Conservation (phyloP, 2,888 invertebrate genomes). For the Ceramica pisi region DNA sequence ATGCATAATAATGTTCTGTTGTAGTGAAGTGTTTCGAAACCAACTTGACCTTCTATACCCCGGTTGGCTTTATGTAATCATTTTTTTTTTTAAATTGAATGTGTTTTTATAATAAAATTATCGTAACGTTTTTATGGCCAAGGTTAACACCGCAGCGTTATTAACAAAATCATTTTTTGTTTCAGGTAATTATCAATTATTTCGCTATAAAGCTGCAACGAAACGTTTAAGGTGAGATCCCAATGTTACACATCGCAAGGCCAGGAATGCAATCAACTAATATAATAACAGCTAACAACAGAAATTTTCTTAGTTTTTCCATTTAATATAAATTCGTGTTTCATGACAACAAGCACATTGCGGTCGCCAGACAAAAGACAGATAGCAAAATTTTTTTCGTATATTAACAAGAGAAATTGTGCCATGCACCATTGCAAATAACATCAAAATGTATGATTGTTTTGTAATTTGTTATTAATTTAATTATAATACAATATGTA, state of each 20-base stretch:
- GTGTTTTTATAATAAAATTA: constrained; percentile 62
- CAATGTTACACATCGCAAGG: constrained; percentile 28
- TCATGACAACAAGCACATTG: constrained; percentile 26
- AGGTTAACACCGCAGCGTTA: constrained; percentile 61
- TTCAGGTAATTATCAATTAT: constrained; percentile 82
- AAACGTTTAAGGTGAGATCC: constrained; percentile 81
- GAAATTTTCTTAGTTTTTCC: constrained; percentile 16
- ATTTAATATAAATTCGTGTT: constrained; percentile 36
- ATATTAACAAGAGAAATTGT: constrained; percentile 39
- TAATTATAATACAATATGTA: neutral
- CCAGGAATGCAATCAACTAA: constrained; percentile 36
- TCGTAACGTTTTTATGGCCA: constrained; percentile 59
- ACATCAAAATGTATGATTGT: constrained; percentile 4
- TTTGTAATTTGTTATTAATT: neutral
- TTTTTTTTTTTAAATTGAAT: constrained; percentile 73
- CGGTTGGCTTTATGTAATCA: constrained; percentile 72
- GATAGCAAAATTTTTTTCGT: constrained; percentile 3
- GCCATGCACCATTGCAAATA: constrained; percentile 32
- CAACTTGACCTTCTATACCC: constrained; percentile 80
- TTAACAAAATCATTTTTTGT: constrained; percentile 74
- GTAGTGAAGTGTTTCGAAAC: constrained; percentile 83
- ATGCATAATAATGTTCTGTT: constrained; percentile 82
- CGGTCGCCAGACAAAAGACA: constrained; percentile 26
- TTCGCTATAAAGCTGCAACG: constrained; percentile 64
- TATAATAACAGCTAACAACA: constrained; percentile 15